Percentiles rank a stretch among this genome's conserved stretches.
Conservation (phyloP, 2,888 invertebrate genomes). For the Drosophila macrothrix region DNA sequence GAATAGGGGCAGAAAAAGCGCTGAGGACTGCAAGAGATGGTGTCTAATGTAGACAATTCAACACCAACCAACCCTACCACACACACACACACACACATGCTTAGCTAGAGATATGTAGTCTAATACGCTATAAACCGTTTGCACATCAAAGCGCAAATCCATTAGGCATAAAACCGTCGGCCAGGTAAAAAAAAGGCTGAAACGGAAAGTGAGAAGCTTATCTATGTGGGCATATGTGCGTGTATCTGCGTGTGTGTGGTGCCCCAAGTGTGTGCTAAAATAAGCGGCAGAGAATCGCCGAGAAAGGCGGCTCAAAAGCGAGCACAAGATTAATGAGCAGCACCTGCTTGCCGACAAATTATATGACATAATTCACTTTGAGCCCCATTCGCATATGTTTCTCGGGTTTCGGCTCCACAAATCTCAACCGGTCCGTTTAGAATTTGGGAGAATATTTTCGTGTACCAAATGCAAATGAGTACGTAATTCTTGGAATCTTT, state of each 20-base stretch:
- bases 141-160: slow-evolving; percentile 77
- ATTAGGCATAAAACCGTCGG: slow-evolving; percentile 65
- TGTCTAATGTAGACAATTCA: slow-evolving; percentile 70
- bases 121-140: slow-evolving; percentile 58
- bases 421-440: slow-evolving; percentile 14
- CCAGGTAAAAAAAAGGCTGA: slow-evolving; percentile 21
- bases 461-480: not conserved
- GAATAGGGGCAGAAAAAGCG: slow-evolving; percentile 30
- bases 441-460: not conserved
- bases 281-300: slow-evolving; percentile 41
- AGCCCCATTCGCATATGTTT: slow-evolving; percentile 54
- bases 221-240: slow-evolving; percentile 24
- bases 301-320: slow-evolving; percentile 50
- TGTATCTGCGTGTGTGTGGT: not conserved
- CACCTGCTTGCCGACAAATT: slow-evolving; percentile 78
- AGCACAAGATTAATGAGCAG: slow-evolving; percentile 73
- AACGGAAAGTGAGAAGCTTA: slow-evolving; percentile 41
- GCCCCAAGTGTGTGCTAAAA: slow-evolving; percentile 57
- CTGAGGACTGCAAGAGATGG: slow-evolving; percentile 64
- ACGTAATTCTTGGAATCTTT: not conserved
- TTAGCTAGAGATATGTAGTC: not conserved
- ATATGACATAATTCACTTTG: slow-evolving; percentile 74
- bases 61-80: slow-evolving; percentile 48
- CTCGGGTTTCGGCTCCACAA: slow-evolving; percentile 9
- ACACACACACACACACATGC: not conserved